Percentiles rank a stretch among this genome's conserved stretches.
Evolutionary conservation across 1,140 invertebrate genomes (phyloP).

Genomic region (Drosophila sulfurigaster): DNA sequence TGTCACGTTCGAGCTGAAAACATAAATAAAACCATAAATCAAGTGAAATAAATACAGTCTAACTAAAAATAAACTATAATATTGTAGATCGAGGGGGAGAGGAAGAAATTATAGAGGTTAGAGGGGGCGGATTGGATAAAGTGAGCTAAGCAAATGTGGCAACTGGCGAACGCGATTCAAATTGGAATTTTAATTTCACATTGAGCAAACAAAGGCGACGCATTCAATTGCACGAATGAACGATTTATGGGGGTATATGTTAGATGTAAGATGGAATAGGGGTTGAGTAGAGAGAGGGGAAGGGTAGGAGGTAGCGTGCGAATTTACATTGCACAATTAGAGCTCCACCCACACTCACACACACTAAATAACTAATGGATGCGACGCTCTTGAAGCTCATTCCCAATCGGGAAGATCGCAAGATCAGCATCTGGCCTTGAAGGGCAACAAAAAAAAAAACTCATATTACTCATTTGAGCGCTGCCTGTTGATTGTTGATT

Average conservation of each 20-base stretch:
- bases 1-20: slow-evolving; percentile 64
- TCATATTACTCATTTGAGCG: background rate
- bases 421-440: slow-evolving; percentile 61
- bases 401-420: slow-evolving; percentile 10
- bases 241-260: background rate
- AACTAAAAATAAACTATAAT: slow-evolving; percentile 12
- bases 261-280: background rate
- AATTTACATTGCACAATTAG: slow-evolving; percentile 60
- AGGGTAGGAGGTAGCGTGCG: slow-evolving; percentile 40
- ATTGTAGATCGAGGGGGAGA: background rate
- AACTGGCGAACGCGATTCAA: slow-evolving; percentile 43
- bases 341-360: slow-evolving; percentile 1
- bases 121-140: slow-evolving; percentile 31
- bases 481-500: slow-evolving; percentile 30
- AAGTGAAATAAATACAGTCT: slow-evolving; percentile 41
- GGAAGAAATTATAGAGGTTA: slow-evolving; percentile 1
- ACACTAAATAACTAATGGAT: slow-evolving; percentile 25
- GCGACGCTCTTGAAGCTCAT: slow-evolving; percentile 65
- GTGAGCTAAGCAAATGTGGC: slow-evolving; percentile 56
- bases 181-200: slow-evolving; percentile 80
- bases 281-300: background rate
- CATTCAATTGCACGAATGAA: slow-evolving; percentile 72
- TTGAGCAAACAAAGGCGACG: slow-evolving; percentile 74
- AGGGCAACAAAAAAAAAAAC: background rate
- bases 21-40: slow-evolving; percentile 57